phyloP scores from a whole-genome alignment of 1,140 invertebrate species.

The Papilio machaon region DNA sequence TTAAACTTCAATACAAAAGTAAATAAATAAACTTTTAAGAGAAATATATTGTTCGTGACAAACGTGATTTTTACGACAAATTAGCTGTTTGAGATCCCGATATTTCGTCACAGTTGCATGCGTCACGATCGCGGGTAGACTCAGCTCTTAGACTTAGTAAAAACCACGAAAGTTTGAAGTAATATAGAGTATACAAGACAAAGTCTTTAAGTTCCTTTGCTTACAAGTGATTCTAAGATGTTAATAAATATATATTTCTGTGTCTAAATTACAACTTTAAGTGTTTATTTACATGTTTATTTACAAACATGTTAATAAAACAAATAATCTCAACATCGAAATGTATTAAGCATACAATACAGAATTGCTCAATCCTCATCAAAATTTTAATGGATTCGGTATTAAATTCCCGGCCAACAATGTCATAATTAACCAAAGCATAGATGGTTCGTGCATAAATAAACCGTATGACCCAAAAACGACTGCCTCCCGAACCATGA shows the following conservation, averaged over 20 bases:
- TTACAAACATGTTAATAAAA: neutral
- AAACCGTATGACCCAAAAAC: conserved; percentile 13
- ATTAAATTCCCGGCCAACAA: conserved; percentile 15
- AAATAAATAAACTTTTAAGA: no score
- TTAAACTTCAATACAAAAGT: no score
- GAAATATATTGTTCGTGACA: no score
- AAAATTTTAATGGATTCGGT: conserved; percentile 28
- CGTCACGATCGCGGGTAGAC: no score
- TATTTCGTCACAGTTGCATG: no score
- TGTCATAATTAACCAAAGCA: conserved; percentile 23
- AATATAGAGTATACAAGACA: no score
- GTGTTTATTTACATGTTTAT: neutral
- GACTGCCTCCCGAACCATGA: conserved; percentile 5
- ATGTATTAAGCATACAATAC: conserved; percentile 4
- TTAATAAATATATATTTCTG: neutral
- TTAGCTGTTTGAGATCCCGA: no score
- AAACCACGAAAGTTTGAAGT: no score
- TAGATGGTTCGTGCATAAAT: conserved; percentile 15
- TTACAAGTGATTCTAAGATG: no score
- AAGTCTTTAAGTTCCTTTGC: no score
- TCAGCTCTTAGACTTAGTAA: no score
- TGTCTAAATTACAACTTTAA: neutral
- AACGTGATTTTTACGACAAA: no score
- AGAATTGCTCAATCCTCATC: conserved; percentile 3
- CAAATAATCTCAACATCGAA: neutral